Percentiles rank a stretch among this genome's conserved stretches.
These are phyloP conservation scores for Enteromius trimaculatus DNA, from an alignment of 2,797 vertebrate species.

Conservation along the genomic window DNA sequence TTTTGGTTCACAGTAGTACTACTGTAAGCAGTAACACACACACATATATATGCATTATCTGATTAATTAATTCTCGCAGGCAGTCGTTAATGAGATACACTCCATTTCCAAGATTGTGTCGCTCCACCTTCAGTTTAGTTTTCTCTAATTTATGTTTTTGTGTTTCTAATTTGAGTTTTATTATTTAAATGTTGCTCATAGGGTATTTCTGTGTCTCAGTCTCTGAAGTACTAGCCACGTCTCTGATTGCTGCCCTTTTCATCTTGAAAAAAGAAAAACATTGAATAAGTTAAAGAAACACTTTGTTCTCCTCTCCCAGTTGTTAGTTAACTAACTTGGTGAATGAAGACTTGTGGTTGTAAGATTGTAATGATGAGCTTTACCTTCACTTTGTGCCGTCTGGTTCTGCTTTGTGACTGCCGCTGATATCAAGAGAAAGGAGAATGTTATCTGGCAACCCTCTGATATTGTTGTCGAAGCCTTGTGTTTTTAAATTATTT, in stretches of 20 bases:
- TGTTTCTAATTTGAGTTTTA: not conserved
- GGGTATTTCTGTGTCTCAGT: not conserved
- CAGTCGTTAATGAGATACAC: not conserved
- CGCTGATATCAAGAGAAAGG: not conserved
- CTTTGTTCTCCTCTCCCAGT: not conserved
- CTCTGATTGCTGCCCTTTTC: too few species aligned
- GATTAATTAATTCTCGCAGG: not conserved
- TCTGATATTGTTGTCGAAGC: not conserved
- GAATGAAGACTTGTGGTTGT: not conserved
- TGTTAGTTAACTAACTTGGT: too few species aligned
- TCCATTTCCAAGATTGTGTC: not conserved
- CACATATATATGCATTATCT: too few species aligned
- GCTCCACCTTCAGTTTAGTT: not conserved
- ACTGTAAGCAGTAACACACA: not conserved
- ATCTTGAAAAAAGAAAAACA: not conserved
- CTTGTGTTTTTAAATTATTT: not conserved
- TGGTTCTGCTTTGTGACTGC: not conserved
- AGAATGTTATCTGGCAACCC: not conserved
- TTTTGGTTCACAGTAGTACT: not conserved
- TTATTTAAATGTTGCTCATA: not conserved
- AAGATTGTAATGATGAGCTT: not conserved
- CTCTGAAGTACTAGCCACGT: too few species aligned
- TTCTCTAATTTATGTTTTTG: not conserved
- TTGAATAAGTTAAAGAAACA: not conserved
- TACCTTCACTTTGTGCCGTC: not conserved